Conservation (phyloP, 2,888 invertebrate species). For the Clanis bilineata region DNA sequence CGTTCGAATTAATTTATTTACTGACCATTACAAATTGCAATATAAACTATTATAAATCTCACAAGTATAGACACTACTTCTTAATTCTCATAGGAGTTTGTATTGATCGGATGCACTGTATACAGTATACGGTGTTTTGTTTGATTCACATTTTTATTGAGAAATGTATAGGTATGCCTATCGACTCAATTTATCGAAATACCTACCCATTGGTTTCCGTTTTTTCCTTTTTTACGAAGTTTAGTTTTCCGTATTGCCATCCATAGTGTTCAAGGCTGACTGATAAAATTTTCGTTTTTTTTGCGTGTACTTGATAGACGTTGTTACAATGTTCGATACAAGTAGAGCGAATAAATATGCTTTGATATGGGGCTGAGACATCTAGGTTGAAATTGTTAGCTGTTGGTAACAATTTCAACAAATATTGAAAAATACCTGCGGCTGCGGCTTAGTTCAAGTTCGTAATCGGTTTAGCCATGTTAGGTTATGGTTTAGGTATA, state of each 20-base stretch:
- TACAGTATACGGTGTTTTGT: neutral
- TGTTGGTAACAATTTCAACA: neutral
- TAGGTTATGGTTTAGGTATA: too few relatives aligned
- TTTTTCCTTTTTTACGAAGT: neutral
- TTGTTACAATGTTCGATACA: neutral
- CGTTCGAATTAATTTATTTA: conserved; percentile 2
- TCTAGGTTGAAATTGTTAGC: neutral
- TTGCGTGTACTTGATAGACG: neutral
- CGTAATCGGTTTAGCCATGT: too few relatives aligned
- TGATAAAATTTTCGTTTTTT: neutral
- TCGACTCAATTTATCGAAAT: too few relatives aligned
- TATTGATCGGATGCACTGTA: neutral
- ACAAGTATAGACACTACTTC: too few relatives aligned
- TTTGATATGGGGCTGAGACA: neutral
- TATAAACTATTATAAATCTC: too few relatives aligned
- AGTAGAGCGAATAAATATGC: neutral
- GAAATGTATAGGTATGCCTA: neutral
- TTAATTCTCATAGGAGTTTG: neutral
- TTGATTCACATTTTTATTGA: neutral
- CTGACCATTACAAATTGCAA: conserved; percentile 5
- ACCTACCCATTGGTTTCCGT: neutral
- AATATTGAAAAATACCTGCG: neutral
- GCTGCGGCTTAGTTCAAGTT: too few relatives aligned
- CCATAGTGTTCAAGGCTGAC: neutral
- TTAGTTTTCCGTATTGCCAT: neutral